These are phyloP conservation scores for Halcyon leucocephala DNA, from an alignment of 2,797 vertebrate species.

Conservation along the genomic window DNA sequence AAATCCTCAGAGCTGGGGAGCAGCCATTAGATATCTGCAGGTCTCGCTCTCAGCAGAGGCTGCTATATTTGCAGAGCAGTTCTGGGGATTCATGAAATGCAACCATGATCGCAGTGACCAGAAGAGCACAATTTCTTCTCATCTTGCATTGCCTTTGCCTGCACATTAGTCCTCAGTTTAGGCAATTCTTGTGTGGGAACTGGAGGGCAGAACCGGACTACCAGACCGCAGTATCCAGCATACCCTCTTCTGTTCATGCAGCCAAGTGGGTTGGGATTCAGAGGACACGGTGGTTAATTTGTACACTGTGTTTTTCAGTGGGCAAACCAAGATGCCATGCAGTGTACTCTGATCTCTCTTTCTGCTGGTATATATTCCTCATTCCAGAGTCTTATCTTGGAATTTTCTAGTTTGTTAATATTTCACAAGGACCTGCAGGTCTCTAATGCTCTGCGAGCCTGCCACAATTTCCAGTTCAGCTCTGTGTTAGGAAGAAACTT, in stretches of 20 bases:
- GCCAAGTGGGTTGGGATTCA: background rate
- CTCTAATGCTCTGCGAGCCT: background rate
- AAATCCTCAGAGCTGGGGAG: background rate
- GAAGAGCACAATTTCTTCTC: background rate
- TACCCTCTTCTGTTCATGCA: background rate
- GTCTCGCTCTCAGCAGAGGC: background rate
- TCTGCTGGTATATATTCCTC: background rate
- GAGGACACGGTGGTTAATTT: background rate
- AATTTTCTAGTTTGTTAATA: conserved; percentile 32
- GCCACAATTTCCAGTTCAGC: background rate
- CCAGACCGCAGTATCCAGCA: background rate
- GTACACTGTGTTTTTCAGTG: background rate
- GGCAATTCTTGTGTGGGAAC: background rate
- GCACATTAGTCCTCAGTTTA: background rate
- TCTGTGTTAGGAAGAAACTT: background rate
- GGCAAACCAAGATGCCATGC: background rate
- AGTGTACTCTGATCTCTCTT: background rate
- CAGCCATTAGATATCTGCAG: background rate
- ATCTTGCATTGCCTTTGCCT: background rate
- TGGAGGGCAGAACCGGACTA: background rate
- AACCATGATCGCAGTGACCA: background rate
- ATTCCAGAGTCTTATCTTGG: background rate
- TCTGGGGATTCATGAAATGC: background rate
- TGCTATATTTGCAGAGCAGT: background rate
- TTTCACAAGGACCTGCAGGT: background rate